These are phyloP conservation scores for Dicyrtoma fusca DNA, from an alignment of 2,888 invertebrate genomes.

Conservation along the genomic window DNA sequence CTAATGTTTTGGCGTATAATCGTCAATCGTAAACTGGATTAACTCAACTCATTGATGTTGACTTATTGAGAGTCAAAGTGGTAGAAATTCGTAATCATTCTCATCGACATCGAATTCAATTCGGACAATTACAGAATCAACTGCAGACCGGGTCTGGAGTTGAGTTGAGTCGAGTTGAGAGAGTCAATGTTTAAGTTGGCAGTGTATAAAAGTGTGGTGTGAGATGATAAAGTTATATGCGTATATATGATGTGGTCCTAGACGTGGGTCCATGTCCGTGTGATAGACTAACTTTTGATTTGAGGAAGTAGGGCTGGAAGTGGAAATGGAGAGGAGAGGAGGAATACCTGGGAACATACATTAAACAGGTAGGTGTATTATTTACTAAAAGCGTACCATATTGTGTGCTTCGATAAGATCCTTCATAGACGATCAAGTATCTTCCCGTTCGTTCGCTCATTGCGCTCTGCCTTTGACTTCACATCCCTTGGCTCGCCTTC, in stretches of 20 bases:
- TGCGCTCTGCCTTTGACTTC: slow-evolving; percentile 2
- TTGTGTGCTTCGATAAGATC: slow-evolving; percentile 35
- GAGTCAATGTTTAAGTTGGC: neutral
- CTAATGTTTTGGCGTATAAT: too few relatives aligned
- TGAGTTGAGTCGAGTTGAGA: neutral
- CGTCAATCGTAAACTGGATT: too few relatives aligned
- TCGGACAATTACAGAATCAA: too few relatives aligned
- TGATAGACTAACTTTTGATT: slow-evolving; percentile 25
- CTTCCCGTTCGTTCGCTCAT: neutral
- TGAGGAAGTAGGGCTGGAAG: slow-evolving; percentile 33
- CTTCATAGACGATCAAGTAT: slow-evolving; percentile 37
- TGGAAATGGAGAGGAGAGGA: neutral
- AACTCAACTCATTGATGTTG: too few relatives aligned
- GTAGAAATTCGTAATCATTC: too few relatives aligned
- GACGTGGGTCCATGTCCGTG: neutral
- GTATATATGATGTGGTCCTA: neutral
- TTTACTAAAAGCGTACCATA: slow-evolving; percentile 35
- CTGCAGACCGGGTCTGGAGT: too few relatives aligned
- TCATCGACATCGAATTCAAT: too few relatives aligned
- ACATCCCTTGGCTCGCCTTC: slow-evolving; percentile 29
- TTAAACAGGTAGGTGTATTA: slow-evolving; percentile 4
- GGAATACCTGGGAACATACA: too few relatives aligned
- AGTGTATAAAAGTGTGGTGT: neutral
- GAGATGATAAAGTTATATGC: neutral
- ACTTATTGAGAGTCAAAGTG: too few relatives aligned